Percentiles rank a stretch among this genome's conserved stretches.
phyloP scores from a whole-genome alignment of 2,113 vertebrate genomes.

The Pollachius pollachius region DNA sequence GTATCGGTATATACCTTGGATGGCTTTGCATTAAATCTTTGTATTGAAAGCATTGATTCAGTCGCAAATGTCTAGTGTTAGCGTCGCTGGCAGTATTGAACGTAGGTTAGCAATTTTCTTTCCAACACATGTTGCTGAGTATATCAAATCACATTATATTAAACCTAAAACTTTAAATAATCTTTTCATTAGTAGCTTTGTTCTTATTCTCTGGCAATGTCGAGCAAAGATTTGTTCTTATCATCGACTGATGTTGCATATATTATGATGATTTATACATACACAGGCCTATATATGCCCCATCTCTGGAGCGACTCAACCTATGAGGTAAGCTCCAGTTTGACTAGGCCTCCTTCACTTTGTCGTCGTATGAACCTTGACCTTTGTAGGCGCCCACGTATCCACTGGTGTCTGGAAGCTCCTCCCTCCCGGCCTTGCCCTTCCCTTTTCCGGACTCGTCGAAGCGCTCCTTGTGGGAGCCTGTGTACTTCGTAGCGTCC shows the following conservation, averaged over 20 bases:
- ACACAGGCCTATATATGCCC: background rate
- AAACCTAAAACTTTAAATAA: too few relatives aligned
- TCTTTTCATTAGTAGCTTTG: too few relatives aligned
- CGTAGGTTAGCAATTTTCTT: too few relatives aligned
- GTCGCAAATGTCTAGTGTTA: too few relatives aligned
- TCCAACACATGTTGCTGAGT: too few relatives aligned
- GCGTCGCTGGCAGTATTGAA: too few relatives aligned
- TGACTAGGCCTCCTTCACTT: constrained; percentile 65
- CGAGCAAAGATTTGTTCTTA: too few relatives aligned
- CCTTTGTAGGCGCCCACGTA: constrained; percentile 84
- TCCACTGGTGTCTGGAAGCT: constrained; percentile 69
- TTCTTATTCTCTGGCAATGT: too few relatives aligned
- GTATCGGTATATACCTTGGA: background rate
- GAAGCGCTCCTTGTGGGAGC: constrained; percentile 86
- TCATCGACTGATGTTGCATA: too few relatives aligned
- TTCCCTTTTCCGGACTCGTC: constrained; percentile 84
- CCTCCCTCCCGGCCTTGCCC: constrained; percentile 76
- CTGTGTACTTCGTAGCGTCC: constrained; percentile 80
- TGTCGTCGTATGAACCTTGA: constrained; percentile 79
- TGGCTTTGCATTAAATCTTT: background rate
- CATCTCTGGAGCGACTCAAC: background rate
- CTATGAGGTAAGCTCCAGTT: constrained; percentile 2
- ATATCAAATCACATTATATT: too few relatives aligned
- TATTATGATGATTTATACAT: background rate
- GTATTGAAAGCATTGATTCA: too few relatives aligned